Conservation (phyloP, 2,113 vertebrate species). For the Capricornis sumatraensis region DNA sequence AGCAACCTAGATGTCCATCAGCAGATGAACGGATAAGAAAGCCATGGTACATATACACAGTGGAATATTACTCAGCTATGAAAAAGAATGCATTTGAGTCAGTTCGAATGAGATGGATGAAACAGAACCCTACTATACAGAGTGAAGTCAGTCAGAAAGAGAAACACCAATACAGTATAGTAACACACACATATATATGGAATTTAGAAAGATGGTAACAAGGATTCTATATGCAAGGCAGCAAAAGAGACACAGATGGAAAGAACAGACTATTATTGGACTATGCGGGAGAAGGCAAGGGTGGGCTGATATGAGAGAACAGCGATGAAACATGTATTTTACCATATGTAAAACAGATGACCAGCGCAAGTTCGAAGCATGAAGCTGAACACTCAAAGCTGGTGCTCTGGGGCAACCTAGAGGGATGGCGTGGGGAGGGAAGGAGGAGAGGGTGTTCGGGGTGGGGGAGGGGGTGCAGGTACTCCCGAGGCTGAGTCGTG, state of each 20-base stretch:
- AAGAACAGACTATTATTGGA: neutral
- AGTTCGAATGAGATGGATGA: neutral
- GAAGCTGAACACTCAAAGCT: neutral
- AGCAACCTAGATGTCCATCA: neutral
- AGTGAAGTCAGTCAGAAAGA: neutral
- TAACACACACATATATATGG: neutral
- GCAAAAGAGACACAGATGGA: neutral
- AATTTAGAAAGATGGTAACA: neutral
- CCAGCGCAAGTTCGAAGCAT: neutral
- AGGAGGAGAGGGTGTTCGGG: fast-evolving
- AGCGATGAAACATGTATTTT: neutral
- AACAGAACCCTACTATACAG: neutral
- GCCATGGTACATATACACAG: neutral
- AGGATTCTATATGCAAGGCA: neutral
- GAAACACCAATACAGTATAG: neutral
- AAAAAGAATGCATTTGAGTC: neutral
- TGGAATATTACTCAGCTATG: neutral
- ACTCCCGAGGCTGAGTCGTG: neutral
- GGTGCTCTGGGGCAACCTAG: neutral
- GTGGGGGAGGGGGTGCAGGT: neutral
- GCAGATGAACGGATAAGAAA: neutral
- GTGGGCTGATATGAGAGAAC: neutral
- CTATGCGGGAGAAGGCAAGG: neutral
- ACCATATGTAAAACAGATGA: neutral
- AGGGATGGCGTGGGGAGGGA: neutral